Evolutionary conservation across 2,888 invertebrate species (phyloP), one percentile per base, ranked within the genome.

Genomic region (Harpagoxenus sublaevis): DNA sequence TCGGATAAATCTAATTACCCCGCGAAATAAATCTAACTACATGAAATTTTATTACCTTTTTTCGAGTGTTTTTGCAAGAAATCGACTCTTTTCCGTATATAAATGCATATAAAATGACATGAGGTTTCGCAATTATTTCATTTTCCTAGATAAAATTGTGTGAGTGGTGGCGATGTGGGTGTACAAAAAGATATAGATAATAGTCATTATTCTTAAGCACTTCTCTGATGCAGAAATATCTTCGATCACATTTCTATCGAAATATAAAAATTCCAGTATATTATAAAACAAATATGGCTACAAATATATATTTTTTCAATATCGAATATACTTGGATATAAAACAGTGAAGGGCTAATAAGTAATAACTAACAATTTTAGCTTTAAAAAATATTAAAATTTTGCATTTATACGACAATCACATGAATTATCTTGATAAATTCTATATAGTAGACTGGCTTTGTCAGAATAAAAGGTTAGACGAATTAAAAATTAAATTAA

Each of bases 401-500:
- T 71, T 2, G 3, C 15, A 75, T 62, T 9, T 18, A 57, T 35
- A 23, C 3, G 23, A 23, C 35, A n/a, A 63, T 73, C 6, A 28
- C 23, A 23, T 23, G 23, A 28, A 57, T 65, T 75, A 75, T 62
- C 1, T 45, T n/a, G 2, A 0, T 48, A 12, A 51, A 23, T n/a
- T 18, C 18, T 57, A n/a, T 57, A 71, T 28, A 23, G 39, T 10
- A 57, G 0, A 42, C 18, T n/a, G 6, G 1, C 8, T 35, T 65
- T 65, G 48, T 23, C 35, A 15, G 1, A 9, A 0, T n/a, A 75
- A 77, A 77, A 48, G 48, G 18, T 15, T 51, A 18, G 23, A 18
- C 23, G 9, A 42, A 39, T 45, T 55, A 31, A 55, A 70, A 68
- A 68, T 63, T 48, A 63, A 39, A 57, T 53, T 57, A 18, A 73